Base-by-base conservation (phyloP, 1,140 invertebrate species). In the Heliconius melpomene region DNA sequence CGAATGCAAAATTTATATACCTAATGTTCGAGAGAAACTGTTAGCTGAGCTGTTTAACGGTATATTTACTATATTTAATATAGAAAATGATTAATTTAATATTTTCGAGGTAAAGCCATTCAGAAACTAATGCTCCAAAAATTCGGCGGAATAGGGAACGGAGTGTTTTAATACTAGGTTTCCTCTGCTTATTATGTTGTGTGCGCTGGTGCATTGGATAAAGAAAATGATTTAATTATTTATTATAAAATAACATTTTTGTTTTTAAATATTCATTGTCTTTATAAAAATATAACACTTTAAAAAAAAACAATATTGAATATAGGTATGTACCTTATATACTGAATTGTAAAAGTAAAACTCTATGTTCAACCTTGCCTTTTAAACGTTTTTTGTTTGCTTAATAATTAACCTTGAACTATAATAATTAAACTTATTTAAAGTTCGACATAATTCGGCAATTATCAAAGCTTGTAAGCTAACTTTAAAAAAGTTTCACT, bases 1-100 rank as follows among this genome's bases (percentile, higher is more conserved):
- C 73, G 82, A 82, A 84, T 75, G 46, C 57, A 87, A 26, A 82
- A 79, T 78, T 81, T 78, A 81, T 81, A 71, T 70, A 32, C 5
- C 5, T 32, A 5, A 71, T 78, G 74, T 75, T 72, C 50, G 76
- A 32, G 38, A 74, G 75, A 77, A 79, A n/a, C 60, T 60, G 2
- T 26, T 16, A 13, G 60, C 60, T 66, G 9, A 9, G 60, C 9
- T 9, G 60, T 66, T 23, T 66, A 66, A 66, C 60, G 60, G 60
- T 66, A 66, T 29, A 66, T 52, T 52, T 52, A 1, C 7, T 40
- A 46, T 40, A n/a, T n/a, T n/a, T n/a, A n/a, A n/a, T n/a, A 9
- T 60, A 60, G n/a, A 26, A 60, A 60, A 23, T 5, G 2, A 60
- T 60, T 26, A 26, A 46, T 46, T 46, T 46, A 6, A 46, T 46